These are phyloP conservation scores for Nephrocerus scutellatus DNA, from an alignment of 2,888 invertebrate genomes.

Conservation along the genomic window DNA sequence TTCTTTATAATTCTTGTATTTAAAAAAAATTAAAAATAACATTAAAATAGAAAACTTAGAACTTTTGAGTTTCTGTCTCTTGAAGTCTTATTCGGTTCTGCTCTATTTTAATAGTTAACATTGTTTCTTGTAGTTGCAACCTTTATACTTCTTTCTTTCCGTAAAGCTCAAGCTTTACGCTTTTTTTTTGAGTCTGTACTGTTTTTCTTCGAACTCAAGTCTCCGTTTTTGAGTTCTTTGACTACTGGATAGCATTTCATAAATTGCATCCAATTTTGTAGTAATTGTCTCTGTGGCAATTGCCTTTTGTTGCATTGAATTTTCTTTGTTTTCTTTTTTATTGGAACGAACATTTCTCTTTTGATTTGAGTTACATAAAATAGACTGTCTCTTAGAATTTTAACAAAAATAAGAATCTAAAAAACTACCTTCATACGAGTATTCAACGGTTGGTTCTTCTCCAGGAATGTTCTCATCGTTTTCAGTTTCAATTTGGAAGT, in stretches of 20 bases:
- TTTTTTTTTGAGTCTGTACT: slow-evolving; percentile 1
- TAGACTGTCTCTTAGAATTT: too few relatives aligned
- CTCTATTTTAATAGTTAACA: slow-evolving; percentile 3
- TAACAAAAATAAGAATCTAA: too few relatives aligned
- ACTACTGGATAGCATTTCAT: too few relatives aligned
- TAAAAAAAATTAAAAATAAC: too few relatives aligned
- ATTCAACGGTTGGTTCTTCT: neutral
- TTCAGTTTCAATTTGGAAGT: neutral
- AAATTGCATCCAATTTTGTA: slow-evolving; percentile 7
- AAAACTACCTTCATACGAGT: too few relatives aligned
- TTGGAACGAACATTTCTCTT: neutral
- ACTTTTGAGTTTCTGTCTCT: neutral
- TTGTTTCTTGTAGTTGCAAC: slow-evolving; percentile 4
- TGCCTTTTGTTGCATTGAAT: slow-evolving; percentile 4
- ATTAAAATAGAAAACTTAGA: too few relatives aligned
- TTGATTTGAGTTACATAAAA: slow-evolving; percentile 5
- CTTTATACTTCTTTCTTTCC: neutral
- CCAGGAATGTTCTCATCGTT: neutral
- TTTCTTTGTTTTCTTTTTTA: slow-evolving; percentile 4
- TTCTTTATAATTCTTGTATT: slow-evolving; percentile 2
- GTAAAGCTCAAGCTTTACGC: too few relatives aligned
- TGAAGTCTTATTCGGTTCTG: neutral
- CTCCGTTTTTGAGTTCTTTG: neutral
- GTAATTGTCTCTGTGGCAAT: slow-evolving; percentile 2
- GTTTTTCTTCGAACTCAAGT: slow-evolving; percentile 3